Evolutionary conservation across 92 coral and sea anemone species (phyloP).

Genomic region (Zoanthus gigantus): DNA sequence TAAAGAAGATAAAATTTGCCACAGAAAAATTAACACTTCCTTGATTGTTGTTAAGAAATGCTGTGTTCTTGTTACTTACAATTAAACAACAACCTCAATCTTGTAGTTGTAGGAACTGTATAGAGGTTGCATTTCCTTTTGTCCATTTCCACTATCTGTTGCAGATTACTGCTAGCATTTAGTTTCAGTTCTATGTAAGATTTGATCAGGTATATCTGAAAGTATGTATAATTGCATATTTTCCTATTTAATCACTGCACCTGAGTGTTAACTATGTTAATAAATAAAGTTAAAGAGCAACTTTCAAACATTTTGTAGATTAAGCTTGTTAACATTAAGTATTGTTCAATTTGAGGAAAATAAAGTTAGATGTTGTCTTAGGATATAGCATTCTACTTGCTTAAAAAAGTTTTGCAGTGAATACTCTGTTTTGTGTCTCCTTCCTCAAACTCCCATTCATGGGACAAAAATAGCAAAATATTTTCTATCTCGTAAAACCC

Average conservation of each 20-base stretch:
- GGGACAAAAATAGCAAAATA: slow-evolving; percentile 35
- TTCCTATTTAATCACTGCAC: slow-evolving; percentile 51
- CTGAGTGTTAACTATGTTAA: slow-evolving; percentile 55
- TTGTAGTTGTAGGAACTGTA: slow-evolving; percentile 32
- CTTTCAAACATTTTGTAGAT: slow-evolving; percentile 35
- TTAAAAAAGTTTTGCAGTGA: slow-evolving; percentile 22
- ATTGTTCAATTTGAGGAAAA: slow-evolving; percentile 23
- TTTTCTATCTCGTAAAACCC: slow-evolving; percentile 34
- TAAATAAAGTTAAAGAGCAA: slow-evolving; percentile 49
- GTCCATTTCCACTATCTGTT: slow-evolving; percentile 15
- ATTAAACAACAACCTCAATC: slow-evolving; percentile 37
- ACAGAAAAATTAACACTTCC: slow-evolving; percentile 35
- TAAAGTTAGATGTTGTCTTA: slow-evolving; percentile 38
- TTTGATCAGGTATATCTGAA: slow-evolving; percentile 33
- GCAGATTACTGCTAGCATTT: slow-evolving; percentile 19
- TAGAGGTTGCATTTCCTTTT: slow-evolving; percentile 16
- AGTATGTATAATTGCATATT: slow-evolving; percentile 46
- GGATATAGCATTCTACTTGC: slow-evolving; percentile 32
- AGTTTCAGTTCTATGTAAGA: slow-evolving; percentile 46
- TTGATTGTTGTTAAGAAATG: slow-evolving; percentile 40
- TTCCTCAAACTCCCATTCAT: slow-evolving; percentile 14
- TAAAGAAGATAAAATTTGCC: slow-evolving; percentile 48
- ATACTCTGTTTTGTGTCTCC: slow-evolving; percentile 40
- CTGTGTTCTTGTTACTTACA: slow-evolving; percentile 49
- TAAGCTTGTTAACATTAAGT: slow-evolving; percentile 38